Percentiles rank a stretch among this genome's conserved stretches.
Conservation (phyloP, 2,113 vertebrate species). For the Anseranas semipalmata region DNA sequence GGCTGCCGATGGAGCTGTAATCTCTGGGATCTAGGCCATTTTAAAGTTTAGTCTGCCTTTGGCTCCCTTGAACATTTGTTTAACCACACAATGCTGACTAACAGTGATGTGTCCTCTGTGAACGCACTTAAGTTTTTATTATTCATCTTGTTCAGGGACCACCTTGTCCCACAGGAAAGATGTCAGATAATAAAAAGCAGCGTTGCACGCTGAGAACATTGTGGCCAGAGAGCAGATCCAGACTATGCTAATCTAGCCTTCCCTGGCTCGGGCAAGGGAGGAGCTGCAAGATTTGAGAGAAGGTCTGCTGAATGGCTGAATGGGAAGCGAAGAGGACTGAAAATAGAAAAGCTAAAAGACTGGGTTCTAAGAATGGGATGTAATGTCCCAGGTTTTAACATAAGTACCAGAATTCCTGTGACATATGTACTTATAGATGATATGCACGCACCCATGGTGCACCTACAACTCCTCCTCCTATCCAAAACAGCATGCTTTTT, state of each 20-base stretch:
- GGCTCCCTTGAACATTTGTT: constrained; percentile 29
- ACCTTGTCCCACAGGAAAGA: constrained; percentile 58
- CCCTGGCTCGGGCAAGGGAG: neutral
- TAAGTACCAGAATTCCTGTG: neutral
- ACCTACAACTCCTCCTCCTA: neutral
- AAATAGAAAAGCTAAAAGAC: neutral
- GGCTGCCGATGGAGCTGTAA: neutral
- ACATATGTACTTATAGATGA: neutral
- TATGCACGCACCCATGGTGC: neutral
- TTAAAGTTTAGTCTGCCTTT: constrained; percentile 61
- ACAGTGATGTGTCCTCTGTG: constrained; percentile 9
- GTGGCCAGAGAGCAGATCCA: neutral
- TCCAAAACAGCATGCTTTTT: neutral
- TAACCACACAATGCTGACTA: constrained; percentile 49
- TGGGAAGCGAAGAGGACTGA: neutral
- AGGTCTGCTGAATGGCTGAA: neutral
- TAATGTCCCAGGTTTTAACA: neutral
- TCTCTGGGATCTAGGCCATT: constrained; percentile 15
- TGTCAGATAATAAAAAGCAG: constrained; percentile 1
- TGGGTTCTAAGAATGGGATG: neutral
- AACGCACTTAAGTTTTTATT: constrained; percentile 45
- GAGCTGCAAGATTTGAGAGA: neutral
- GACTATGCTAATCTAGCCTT: neutral
- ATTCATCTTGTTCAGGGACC: constrained; percentile 45
- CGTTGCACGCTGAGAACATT: neutral